Evolutionary conservation across 2,888 invertebrate genomes (phyloP).

Genomic region (Drosophila nr. fundita): DNA sequence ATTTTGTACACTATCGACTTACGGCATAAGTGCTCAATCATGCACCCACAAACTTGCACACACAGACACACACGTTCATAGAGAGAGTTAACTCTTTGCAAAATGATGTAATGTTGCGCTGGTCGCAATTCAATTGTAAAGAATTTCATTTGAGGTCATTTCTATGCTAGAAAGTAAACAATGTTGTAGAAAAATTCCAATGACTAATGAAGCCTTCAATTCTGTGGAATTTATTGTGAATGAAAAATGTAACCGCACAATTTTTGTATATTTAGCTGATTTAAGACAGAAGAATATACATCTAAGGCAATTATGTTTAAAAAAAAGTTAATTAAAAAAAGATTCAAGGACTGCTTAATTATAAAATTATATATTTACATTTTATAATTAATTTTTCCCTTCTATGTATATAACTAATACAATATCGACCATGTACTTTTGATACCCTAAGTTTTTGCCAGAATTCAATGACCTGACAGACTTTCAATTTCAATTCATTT

Average conservation of each 20-base stretch:
- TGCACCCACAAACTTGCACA: slow-evolving; percentile 40
- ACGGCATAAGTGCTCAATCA: slow-evolving; percentile 72
- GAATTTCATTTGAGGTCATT: slow-evolving; percentile 63
- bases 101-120: slow-evolving; percentile 64
- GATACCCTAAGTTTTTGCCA: background rate
- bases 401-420: background rate
- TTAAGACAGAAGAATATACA: background rate
- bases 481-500: slow-evolving; percentile 49
- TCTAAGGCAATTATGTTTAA: background rate
- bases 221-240: background rate
- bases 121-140: slow-evolving; percentile 34
- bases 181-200: background rate
- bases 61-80: slow-evolving; percentile 1
- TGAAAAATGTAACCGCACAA: background rate
- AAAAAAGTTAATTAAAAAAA: background rate
- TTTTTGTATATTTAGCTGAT: background rate
- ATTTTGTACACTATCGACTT: slow-evolving; percentile 46
- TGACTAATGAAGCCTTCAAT: background rate
- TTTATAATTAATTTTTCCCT: background rate
- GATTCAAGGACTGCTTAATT: background rate
- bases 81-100: slow-evolving; percentile 53
- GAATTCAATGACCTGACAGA: slow-evolving; percentile 41
- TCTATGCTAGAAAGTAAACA: slow-evolving; percentile 8
- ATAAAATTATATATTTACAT: background rate
- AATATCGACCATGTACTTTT: background rate